Evolutionary conservation across 2,888 invertebrate species (phyloP).

Genomic region (Nephrotoma appendiculata): DNA sequence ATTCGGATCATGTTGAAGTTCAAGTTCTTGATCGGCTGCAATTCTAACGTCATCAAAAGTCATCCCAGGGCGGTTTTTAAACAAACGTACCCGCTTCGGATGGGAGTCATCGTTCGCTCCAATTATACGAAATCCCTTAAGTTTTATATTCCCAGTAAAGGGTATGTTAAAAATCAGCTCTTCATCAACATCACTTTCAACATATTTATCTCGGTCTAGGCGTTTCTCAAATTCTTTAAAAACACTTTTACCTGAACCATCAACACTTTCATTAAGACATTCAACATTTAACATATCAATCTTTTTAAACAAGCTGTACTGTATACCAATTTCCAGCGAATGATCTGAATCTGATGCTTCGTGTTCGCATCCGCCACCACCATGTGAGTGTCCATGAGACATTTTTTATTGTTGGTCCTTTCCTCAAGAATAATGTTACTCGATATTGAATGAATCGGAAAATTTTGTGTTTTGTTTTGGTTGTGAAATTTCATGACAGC

Average conservation of each 20-base stretch:
- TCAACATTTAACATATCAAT: slow-evolving; percentile 77
- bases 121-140: slow-evolving; percentile 83
- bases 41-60: slow-evolving; percentile 74
- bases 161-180: slow-evolving; percentile 94
- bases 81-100: slow-evolving; percentile 80
- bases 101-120: slow-evolving; percentile 81
- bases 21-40: slow-evolving; percentile 79
- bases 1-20: slow-evolving; percentile 60
- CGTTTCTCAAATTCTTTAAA: slow-evolving; percentile 89
- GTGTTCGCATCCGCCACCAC: slow-evolving; percentile 25
- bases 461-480: background rate
- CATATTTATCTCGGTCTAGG: slow-evolving; percentile 60
- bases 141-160: slow-evolving; percentile 87
- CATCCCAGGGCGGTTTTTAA: slow-evolving; percentile 87
- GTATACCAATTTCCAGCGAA: slow-evolving; percentile 29
- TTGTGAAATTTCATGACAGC: background rate
- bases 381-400: slow-evolving; percentile 30
- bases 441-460: background rate
- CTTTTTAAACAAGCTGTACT: slow-evolving; percentile 65
- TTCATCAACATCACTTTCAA: slow-evolving; percentile 92
- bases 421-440: background rate
- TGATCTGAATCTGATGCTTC: slow-evolving; percentile 29
- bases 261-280: slow-evolving; percentile 78
- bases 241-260: slow-evolving; percentile 75
- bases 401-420: slow-evolving; percentile 17